Evolutionary conservation across 2,797 vertebrate species (phyloP).

Genomic region (Coranthus polyacanthus): DNA sequence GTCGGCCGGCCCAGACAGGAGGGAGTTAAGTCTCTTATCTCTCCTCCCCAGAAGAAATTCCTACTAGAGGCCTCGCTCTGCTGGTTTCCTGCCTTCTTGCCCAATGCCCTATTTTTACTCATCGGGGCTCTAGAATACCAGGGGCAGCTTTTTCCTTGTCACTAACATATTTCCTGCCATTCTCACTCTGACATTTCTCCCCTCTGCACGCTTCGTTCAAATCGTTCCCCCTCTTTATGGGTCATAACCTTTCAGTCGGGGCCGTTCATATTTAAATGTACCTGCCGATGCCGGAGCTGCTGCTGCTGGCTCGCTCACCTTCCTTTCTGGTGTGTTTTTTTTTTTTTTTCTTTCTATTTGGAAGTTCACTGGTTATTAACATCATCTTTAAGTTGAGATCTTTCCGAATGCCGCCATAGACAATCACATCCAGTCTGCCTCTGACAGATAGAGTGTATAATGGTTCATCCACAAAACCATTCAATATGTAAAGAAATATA

Average conservation of each 20-base stretch:
- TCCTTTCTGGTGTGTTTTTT: constrained; percentile 20
- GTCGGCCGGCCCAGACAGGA: constrained; percentile 81
- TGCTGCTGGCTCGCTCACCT: constrained; percentile 20
- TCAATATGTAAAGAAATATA: constrained; percentile 20
- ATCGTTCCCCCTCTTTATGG: constrained; percentile 70
- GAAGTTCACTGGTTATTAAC: constrained; percentile 41
- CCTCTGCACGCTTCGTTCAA: constrained; percentile 66
- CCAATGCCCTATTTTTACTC: constrained; percentile 96
- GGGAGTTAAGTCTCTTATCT: constrained; percentile 96
- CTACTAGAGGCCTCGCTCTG: constrained; percentile 91
- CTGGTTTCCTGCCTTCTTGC: constrained; percentile 96
- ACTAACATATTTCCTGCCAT: constrained; percentile 90
- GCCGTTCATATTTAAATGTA: constrained; percentile 77
- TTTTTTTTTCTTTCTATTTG: constrained; percentile 1
- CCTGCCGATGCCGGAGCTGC: constrained; percentile 44
- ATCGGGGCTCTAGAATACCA: constrained; percentile 90
- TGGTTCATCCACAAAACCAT: constrained; percentile 30
- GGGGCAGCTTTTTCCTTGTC: constrained; percentile 95
- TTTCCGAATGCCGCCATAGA: constrained; percentile 51
- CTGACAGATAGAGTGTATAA: constrained; percentile 24
- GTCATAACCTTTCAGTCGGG: constrained; percentile 77
- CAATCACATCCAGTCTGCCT: constrained; percentile 40
- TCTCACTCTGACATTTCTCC: constrained; percentile 86
- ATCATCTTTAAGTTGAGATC: constrained; percentile 61
- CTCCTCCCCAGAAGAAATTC: constrained; percentile 94